A percentile compares a stretch with the other conserved stretches of the same genome.
These are phyloP conservation scores for Dasyurus viverrinus DNA, from an alignment of 2,113 vertebrate species.

Conservation along the genomic window DNA sequence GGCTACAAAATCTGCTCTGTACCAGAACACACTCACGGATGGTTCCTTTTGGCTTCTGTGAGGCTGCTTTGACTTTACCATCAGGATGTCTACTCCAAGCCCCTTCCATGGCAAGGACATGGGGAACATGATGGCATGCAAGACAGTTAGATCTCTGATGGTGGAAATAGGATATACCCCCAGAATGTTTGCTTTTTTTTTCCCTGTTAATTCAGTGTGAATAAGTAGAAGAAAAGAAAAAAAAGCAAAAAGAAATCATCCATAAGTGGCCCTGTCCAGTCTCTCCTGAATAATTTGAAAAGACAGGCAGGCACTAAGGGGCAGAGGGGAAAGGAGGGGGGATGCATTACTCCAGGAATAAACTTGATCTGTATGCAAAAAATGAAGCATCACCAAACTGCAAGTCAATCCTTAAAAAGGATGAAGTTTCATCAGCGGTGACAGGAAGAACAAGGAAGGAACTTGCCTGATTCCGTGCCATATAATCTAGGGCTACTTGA, in stretches of 20 bases:
- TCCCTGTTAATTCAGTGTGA: neutral
- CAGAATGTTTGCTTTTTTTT: neutral
- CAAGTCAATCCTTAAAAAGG: constrained; percentile 30
- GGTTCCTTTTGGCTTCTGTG: too few species aligned
- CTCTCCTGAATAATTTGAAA: neutral
- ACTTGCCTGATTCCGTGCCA: constrained; percentile 63
- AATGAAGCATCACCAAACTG: neutral
- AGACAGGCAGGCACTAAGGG: neutral
- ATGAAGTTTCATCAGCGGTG: neutral
- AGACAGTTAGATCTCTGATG: too few species aligned
- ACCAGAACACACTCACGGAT: neutral
- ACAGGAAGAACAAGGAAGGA: fast-evolving
- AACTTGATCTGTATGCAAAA: neutral
- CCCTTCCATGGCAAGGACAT: neutral
- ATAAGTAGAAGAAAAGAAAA: fast-evolving
- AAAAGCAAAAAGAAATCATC: neutral
- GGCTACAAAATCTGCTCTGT: neutral
- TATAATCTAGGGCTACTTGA: constrained; percentile 61
- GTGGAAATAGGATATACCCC: neutral
- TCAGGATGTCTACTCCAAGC: neutral
- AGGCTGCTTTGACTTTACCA: neutral
- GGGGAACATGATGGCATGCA: neutral
- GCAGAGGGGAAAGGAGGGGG: neutral
- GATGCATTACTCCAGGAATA: neutral
- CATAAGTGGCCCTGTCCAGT: neutral